A percentile compares a stretch with the other conserved stretches of the same genome.
These are phyloP conservation scores for Bolinopsis microptera DNA, from an alignment of 37 sponge, comb jelly and placozoan genomes.

Conservation along the genomic window DNA sequence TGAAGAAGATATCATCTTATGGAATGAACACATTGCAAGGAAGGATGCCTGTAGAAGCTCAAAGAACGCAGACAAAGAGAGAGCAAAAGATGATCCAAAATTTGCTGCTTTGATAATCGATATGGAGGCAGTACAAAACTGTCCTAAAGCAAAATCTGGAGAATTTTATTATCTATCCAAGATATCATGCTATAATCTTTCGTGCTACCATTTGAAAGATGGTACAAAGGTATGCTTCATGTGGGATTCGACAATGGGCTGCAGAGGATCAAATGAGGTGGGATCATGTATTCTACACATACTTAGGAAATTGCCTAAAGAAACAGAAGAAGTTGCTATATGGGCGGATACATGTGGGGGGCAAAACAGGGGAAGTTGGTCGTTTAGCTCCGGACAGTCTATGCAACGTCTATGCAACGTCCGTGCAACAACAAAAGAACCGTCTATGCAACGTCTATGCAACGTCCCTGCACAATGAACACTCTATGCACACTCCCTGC, in stretches of 20 bases:
- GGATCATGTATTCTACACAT: neutral
- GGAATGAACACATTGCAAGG: neutral
- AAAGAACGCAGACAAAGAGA: neutral
- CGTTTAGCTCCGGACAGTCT: too few relatives aligned
- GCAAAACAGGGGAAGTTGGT: too few relatives aligned
- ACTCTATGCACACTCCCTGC: too few relatives aligned
- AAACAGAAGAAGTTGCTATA: neutral
- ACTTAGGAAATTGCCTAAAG: neutral
- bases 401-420: too few relatives aligned
- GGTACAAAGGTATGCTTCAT: neutral
- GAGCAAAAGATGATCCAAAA: slow-evolving; percentile 9
- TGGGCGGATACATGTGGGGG: neutral
- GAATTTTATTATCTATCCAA: neutral
- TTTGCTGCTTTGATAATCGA: neutral
- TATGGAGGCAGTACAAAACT: neutral
- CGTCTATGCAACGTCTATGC: too few relatives aligned
- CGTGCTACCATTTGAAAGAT: neutral
- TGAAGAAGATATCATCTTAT: neutral
- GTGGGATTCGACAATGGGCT: neutral
- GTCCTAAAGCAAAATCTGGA: neutral
- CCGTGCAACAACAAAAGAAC: too few relatives aligned
- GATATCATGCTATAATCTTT: neutral
- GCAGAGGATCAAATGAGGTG: neutral
- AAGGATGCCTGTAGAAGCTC: neutral
- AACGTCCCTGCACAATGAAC: too few relatives aligned